Base-by-base conservation (phyloP, 30 jellyfish, hydroid and myxozoan species). In the Phacellophora camtschatica region DNA sequence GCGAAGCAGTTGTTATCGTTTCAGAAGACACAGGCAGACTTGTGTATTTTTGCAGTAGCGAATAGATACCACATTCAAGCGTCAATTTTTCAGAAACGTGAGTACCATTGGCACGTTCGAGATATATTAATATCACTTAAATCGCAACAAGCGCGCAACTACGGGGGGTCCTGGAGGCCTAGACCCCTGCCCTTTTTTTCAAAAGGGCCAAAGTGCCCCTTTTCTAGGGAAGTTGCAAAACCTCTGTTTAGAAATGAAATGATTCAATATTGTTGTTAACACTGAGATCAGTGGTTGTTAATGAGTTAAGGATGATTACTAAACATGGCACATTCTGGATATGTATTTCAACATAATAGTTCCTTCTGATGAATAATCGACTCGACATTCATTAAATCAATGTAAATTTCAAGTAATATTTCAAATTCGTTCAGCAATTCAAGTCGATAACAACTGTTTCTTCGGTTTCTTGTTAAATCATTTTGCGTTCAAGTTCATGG, bases 11-110 rank as follows among this genome's bases (percentile, higher is more conserved):
- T 29, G 0, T 65, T 16, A 65, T 65, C 58, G 11, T 30, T 65
- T 32, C 79, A 32, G 79, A 65, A 65, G 79, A 65, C 79, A 65
- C 79, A 35, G n/a, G n/a, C n/a, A n/a, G 79, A 65, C 36, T 59
- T 65, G 1, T 65, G 33, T 65, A 0, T 65, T 15, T 35, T 37
- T 30, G 81, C 65, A 41, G 37, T 34, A 33, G 81, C 81, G 39
- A 66, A 66, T 41, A 66, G 81, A 13, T 66, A 25, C 39, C 41
- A 37, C 2, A 66, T 66, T 18, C 81, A 66, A 66, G 81, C 81
- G 30, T 23, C 77, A 19, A 64, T 64, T 29, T 64, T 3, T 20
- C 77, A 29, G 46, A 64, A 64, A 64, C 55, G 77, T 64, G 77
- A 57, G 33, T 28, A 10, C 77, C 77, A 64, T n/a, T n/a, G n/a